Conservation (phyloP, 2,797 vertebrate genomes). For the Podargus strigoides region DNA sequence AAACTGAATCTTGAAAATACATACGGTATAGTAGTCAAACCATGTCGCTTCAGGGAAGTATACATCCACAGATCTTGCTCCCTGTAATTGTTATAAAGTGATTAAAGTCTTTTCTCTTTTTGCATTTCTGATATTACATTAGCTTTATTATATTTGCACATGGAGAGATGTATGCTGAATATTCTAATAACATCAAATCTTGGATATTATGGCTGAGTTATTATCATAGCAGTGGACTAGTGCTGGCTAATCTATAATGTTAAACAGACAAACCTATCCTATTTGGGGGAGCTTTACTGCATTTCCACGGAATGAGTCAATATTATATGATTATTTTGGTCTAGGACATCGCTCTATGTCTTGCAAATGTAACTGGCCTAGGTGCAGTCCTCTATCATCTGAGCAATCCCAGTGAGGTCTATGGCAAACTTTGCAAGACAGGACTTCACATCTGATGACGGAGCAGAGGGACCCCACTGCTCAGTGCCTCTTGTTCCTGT, state of each 20-base stretch:
- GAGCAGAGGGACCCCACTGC: background rate
- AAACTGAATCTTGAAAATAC: conserved; percentile 31
- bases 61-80: conserved; percentile 56
- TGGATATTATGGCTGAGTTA: conserved; percentile 26
- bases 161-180: background rate
- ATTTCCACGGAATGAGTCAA: background rate
- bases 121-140: conserved; percentile 40
- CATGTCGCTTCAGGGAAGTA: conserved; percentile 66
- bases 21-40: conserved; percentile 59
- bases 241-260: background rate
- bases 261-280: background rate
- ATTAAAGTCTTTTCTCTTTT: background rate
- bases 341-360: background rate
- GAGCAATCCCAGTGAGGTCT: background rate
- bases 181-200: conserved; percentile 25
- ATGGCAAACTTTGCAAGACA: background rate
- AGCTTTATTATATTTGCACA: conserved; percentile 28
- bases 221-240: background rate
- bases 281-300: background rate
- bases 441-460: background rate
- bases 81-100: conserved; percentile 51
- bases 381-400: background rate
- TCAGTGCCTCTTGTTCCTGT: background rate
- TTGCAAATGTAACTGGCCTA: background rate
- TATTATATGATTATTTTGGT: background rate